These are phyloP conservation scores for Benitochromis conjunctus DNA, from an alignment of 2,113 vertebrate species.

Conservation along the genomic window DNA sequence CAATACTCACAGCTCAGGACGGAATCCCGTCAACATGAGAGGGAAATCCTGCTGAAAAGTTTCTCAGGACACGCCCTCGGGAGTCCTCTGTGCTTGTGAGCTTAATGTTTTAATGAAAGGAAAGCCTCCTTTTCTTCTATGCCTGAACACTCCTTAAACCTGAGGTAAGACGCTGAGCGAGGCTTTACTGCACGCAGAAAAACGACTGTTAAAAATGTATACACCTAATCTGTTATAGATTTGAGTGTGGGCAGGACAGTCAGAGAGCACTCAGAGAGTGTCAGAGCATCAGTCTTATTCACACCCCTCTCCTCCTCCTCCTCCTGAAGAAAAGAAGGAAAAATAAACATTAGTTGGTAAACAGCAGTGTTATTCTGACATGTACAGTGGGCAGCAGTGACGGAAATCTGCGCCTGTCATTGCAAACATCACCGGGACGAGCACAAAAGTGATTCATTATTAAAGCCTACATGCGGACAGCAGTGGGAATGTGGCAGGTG, in stretches of 20 bases:
- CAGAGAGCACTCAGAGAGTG: not conserved
- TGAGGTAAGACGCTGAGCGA: not conserved
- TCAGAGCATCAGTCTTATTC: not conserved
- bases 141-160: not conserved
- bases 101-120: not conserved
- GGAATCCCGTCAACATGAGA: constrained; percentile 43
- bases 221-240: not conserved
- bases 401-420: constrained; percentile 61
- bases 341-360: not conserved
- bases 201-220: not conserved
- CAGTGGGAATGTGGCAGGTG: constrained; percentile 58
- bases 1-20: not conserved
- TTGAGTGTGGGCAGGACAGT: not conserved
- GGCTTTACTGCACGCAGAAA: not conserved
- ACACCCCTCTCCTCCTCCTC: not conserved
- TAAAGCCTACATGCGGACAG: constrained; percentile 42
- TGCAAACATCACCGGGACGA: constrained; percentile 44
- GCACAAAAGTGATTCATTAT: constrained; percentile 67
- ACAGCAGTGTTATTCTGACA: constrained; percentile 32
- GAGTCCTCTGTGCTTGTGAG: constrained; percentile 25
- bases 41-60: constrained; percentile 57
- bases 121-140: constrained; percentile 9
- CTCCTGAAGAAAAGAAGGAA: not conserved
- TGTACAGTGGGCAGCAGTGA: constrained; percentile 70
- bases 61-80: constrained; percentile 70